These are phyloP conservation scores for Psittacula cyanocephala DNA, from an alignment of 2,113 vertebrate genomes.

Conservation along the genomic window DNA sequence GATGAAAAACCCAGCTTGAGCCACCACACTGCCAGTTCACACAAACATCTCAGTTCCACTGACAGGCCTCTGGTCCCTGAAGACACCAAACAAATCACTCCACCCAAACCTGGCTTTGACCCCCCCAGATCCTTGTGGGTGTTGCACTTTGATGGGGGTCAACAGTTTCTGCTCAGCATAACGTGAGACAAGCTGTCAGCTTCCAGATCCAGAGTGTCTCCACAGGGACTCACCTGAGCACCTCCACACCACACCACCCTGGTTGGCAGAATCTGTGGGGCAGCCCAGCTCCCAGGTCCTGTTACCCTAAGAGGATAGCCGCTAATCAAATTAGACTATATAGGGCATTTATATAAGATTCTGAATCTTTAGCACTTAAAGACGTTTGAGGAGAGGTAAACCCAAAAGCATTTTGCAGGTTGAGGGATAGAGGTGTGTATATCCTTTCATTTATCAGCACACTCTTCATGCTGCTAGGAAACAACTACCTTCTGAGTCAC, in stretches of 20 bases:
- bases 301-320: background rate
- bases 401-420: background rate
- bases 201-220: background rate
- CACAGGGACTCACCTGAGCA: background rate
- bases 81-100: background rate
- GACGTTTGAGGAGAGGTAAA: background rate
- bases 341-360: background rate
- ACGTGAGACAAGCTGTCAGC: background rate
- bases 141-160: background rate
- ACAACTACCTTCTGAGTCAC: background rate
- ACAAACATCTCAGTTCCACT: rapidly evolving
- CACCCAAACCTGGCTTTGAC: background rate
- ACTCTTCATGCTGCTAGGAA: background rate
- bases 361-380: background rate
- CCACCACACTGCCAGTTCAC: background rate
- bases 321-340: background rate
- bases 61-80: background rate
- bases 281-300: background rate
- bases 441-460: background rate
- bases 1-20: background rate
- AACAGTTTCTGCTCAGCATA: background rate
- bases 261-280: rapidly evolving
- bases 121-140: background rate
- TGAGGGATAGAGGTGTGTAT: background rate
- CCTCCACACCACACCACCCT: background rate